Evolutionary conservation across 1,140 invertebrate species (phyloP), one percentile per base, ranked within the genome.

Genomic region (Leptinotarsa defecta): DNA sequence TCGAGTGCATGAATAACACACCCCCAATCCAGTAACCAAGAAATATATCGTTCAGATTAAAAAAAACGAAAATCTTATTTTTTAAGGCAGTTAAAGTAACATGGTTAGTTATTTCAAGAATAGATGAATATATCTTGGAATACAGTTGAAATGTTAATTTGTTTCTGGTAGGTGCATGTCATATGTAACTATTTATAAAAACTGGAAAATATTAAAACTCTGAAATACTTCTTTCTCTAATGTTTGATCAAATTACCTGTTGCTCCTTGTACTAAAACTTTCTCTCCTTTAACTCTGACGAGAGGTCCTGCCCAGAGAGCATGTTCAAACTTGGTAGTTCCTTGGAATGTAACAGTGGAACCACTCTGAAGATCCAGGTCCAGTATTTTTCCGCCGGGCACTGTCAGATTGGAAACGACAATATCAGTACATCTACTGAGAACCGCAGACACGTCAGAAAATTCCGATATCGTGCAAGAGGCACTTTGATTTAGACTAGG

Each of bases 231-330:
- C 8, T 11, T 43, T 43, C 34, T 11, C 8, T 43, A 11, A 43
- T 43, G 6, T 43, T 43, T 43, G 34, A 43, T 57, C 17, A 17
- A 48, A 15, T 70, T 72, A 77, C 76, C 73, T 68, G 20, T 1
- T 48, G 74, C 70, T 48, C 74, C 77, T 63, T 13, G 71, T 6
- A 78, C 63, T 13, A 15, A 15, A 20, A 78, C 48, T n/a, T 68
- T 61, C 15, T 62, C 43, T 3, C 77, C 74, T 8, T 48, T 48
- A 63, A 78, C 43, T 8, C 13, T 48, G 8, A 78, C 27, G 11
- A 78, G 48, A 63, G 77, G 77, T 4, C 77, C 77, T 48, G 3
- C 62, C 74, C 77, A 78, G 6, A 71, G 64, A 52, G 52, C 48
- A 34, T 20, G 62, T 17, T 63, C 71, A 64, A 78, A 78, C 13